Evolutionary conservation across 2,797 vertebrate species (phyloP).

Genomic region (Pangasius djambal): DNA sequence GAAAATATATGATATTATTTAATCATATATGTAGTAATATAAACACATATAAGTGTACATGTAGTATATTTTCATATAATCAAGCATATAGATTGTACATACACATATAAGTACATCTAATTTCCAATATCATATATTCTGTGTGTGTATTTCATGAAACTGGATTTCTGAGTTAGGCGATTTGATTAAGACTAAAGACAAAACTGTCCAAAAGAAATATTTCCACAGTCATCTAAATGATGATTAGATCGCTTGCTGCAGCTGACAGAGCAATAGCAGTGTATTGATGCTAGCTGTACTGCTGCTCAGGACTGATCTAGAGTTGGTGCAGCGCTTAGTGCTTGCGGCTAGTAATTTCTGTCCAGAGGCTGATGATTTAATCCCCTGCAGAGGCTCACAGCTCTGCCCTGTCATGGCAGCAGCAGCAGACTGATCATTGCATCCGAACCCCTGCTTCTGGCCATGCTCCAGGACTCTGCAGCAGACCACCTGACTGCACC

Average conservation of each 20-base stretch:
- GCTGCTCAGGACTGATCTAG: constrained; percentile 20
- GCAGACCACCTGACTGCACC: constrained; percentile 48
- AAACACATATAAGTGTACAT: background rate
- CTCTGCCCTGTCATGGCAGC: constrained; percentile 54
- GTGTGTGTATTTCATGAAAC: background rate
- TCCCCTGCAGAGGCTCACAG: constrained; percentile 51
- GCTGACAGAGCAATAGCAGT: constrained; percentile 2
- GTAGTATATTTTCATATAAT: background rate
- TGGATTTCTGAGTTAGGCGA: background rate
- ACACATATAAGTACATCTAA: background rate
- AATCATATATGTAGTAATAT: background rate
- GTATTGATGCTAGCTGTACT: constrained; percentile 6
- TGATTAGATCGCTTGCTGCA: background rate
- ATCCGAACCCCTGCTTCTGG: constrained; percentile 51
- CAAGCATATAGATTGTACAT: background rate
- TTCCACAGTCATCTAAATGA: background rate
- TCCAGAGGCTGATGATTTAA: constrained; percentile 48
- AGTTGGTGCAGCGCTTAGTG: constrained; percentile 40
- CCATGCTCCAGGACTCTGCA: constrained; percentile 55
- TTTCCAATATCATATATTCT: background rate
- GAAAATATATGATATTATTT: background rate
- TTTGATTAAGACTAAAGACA: constrained; percentile 8
- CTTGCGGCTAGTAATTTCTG: constrained; percentile 30
- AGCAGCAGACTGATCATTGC: constrained; percentile 48
- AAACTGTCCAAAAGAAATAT: constrained; percentile 8